Conservation (phyloP, 2,888 invertebrate species). For the Lithophane socia region DNA sequence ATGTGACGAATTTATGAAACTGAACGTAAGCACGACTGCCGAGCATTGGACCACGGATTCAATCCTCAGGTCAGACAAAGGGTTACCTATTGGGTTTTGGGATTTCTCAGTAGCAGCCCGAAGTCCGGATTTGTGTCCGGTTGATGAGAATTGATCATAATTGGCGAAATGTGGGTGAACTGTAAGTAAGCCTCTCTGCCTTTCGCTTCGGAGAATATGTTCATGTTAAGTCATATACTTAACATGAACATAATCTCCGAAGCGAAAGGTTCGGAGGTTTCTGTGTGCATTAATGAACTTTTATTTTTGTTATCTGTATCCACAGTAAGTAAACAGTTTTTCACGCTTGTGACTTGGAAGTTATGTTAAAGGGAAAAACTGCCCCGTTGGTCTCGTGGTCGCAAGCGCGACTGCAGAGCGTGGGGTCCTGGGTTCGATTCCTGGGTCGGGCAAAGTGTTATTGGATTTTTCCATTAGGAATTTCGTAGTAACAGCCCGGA, state of each 20-base stretch:
- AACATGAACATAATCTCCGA: too few relatives aligned
- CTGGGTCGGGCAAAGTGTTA: too few relatives aligned
- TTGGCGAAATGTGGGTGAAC: neutral
- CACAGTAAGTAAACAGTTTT: conserved; percentile 17
- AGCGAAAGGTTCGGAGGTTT: too few relatives aligned
- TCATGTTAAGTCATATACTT: too few relatives aligned
- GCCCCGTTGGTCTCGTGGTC: too few relatives aligned
- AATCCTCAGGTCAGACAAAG: neutral
- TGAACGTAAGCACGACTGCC: neutral
- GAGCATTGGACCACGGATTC: neutral
- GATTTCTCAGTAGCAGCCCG: neutral
- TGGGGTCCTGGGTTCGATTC: too few relatives aligned
- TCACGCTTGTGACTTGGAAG: neutral
- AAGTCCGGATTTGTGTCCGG: neutral
- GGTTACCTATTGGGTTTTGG: neutral
- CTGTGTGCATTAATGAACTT: too few relatives aligned
- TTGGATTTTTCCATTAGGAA: too few relatives aligned
- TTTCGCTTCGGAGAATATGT: neutral
- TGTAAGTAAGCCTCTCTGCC: too few relatives aligned
- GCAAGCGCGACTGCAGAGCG: too few relatives aligned
- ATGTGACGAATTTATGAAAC: conserved; percentile 7
- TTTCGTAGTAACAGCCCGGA: too few relatives aligned
- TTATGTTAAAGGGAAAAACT: neutral
- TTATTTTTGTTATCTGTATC: neutral
- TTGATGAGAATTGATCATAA: neutral